Evolutionary conservation across 1,140 invertebrate species (phyloP), one percentile per base, ranked within the genome.

Genomic region (Drosophila sp.): DNA sequence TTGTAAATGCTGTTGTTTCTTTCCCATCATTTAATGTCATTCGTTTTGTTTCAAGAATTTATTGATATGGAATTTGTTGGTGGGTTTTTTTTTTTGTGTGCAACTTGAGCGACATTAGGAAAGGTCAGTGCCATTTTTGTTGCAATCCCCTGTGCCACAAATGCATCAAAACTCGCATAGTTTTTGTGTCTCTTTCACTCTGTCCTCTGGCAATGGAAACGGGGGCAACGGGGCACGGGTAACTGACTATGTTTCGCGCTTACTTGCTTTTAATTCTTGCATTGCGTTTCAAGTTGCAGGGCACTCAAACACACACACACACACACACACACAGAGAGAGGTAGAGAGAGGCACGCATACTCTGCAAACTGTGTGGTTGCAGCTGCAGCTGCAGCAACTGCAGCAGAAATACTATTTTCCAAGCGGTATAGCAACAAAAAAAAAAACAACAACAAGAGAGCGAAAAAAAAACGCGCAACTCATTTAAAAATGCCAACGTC

Each of bases 401-500:
- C 73, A 40, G 25, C 67, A 38, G 10, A 11, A 38, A 38, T 38
- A 38, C 7, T 38, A 38, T 17, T 17, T 17, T 17, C 35, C 8
- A 38, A 30, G 30, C 30, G 30, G 30, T 30, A 30, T 4, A 30
- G 4, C 30, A 30, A 4, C 35, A 38, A 11, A 10, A 38, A 38
- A 38, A 33, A 40, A 47, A 71, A 17, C 17, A 27, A 64, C 25
- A 68, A 55, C 38, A 61, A 38, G 69, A 38, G 7, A 54, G 72
- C 69, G 66, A 75, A 76, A 65, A 89, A 89, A 87, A 87, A 87
- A 87, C 83, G 83, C 83, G 83, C 83, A 87, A 87, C 84, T 87
- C 84, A 87, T 87, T 87, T 87, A 89, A 87, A 87, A 87, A 87
- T 87, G 84, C 84, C 84, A 87, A 87, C 84, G 84, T 87, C 84